Percentiles rank a stretch among this genome's conserved stretches.
Evolutionary conservation across 2,797 vertebrate genomes (phyloP).

Genomic region (Sebastes ruberrimus): DNA sequence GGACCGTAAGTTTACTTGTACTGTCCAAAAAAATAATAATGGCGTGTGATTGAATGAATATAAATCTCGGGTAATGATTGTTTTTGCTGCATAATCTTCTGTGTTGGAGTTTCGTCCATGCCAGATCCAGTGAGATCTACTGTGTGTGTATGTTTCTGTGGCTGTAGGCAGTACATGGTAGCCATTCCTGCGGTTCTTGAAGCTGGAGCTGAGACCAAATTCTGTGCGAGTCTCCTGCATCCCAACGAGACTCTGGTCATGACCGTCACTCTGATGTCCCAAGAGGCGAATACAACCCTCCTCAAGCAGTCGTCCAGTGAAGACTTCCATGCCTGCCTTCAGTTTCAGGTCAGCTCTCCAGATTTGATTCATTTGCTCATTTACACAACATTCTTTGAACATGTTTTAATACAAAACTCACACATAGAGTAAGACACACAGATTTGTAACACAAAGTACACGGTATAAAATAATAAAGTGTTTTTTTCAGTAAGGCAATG

Average conservation of each 20-base stretch:
- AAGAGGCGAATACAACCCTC: constrained; percentile 41
- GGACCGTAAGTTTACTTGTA: constrained; percentile 59
- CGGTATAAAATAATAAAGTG: too few species aligned
- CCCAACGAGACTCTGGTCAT: constrained; percentile 70
- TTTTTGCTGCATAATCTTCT: too few species aligned
- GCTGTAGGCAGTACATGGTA: constrained; percentile 74
- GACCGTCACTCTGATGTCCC: constrained; percentile 58
- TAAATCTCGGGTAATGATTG: background rate
- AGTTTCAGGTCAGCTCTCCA: too few species aligned
- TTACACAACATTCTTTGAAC: too few species aligned
- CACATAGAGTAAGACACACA: too few species aligned
- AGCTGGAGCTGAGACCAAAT: constrained; percentile 59
- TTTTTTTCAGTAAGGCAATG: too few species aligned
- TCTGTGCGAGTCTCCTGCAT: constrained; percentile 73
- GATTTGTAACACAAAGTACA: too few species aligned
- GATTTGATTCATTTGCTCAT: too few species aligned
- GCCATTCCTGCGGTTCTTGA: constrained; percentile 70
- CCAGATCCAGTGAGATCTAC: background rate
- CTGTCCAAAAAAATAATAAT: background rate
- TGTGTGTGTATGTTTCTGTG: background rate
- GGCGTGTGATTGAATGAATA: background rate
- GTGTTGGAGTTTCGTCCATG: background rate
- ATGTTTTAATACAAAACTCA: too few species aligned
- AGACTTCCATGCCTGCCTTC: too few species aligned
- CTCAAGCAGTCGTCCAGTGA: background rate